phyloP scores from a whole-genome alignment of 37 sponge, comb jelly and placozoan genomes.

The Agelas oroides region DNA sequence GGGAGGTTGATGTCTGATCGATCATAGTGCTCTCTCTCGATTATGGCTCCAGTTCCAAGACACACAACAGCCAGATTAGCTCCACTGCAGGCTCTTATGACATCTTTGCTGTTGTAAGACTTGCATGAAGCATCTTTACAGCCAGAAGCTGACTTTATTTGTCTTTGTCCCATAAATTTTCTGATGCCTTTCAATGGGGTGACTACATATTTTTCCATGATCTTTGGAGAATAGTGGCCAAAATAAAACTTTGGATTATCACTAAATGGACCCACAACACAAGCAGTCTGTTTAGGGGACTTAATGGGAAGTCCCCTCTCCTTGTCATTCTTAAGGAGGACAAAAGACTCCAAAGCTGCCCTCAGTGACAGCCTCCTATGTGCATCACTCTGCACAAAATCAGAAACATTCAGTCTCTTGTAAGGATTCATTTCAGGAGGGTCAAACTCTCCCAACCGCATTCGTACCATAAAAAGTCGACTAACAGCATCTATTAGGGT shows the following conservation, averaged over 20 bases:
- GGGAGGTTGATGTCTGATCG: constrained; percentile 60
- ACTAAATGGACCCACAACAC: constrained; percentile 69
- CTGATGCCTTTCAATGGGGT: too few relatives aligned
- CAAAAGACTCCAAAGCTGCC: constrained; percentile 42
- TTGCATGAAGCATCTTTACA: background rate
- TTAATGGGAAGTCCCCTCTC: constrained; percentile 15
- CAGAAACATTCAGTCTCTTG: constrained; percentile 45
- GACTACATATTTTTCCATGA: background rate
- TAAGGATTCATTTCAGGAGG: constrained; percentile 75
- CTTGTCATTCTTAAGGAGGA: constrained; percentile 59
- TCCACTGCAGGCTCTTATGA: constrained; percentile 36
- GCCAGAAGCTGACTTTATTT: background rate
- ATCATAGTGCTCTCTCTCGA: constrained; percentile 56
- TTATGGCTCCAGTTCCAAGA: constrained; percentile 34
- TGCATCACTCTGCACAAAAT: constrained; percentile 44
- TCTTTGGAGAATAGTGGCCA: constrained; percentile 58
- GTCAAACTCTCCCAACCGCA: constrained; percentile 81
- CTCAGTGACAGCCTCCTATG: constrained; percentile 46
- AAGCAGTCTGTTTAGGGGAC: constrained; percentile 7
- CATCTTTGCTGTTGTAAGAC: constrained; percentile 8
- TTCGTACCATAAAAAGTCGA: constrained; percentile 60
- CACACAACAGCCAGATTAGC: constrained; percentile 59
- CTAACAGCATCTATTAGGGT: constrained; percentile 59
- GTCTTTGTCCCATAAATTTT: too few relatives aligned
- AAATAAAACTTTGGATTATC: constrained; percentile 33